Conservation (phyloP, 2,797 vertebrate genomes). For the Gymnocypris eckloni region DNA sequence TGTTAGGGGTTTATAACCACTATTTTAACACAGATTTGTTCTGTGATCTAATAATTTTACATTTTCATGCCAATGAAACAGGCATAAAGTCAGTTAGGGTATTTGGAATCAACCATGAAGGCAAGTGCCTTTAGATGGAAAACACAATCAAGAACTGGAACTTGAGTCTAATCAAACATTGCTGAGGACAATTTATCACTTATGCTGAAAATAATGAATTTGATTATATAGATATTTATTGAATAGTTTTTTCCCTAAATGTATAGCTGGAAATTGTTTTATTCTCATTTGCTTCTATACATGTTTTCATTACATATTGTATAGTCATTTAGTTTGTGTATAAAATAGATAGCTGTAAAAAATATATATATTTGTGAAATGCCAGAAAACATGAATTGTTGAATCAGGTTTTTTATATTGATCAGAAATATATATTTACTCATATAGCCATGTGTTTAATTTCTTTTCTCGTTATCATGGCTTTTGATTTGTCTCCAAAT, state of each 20-base stretch:
- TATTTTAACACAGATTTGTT: slow-evolving; percentile 25
- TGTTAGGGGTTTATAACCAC: slow-evolving; percentile 37
- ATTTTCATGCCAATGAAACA: background rate
- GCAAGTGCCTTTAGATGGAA: slow-evolving; percentile 29
- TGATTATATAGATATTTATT: slow-evolving; percentile 51
- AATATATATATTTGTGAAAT: slow-evolving; percentile 11
- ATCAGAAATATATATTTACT: background rate
- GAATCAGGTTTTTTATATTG: slow-evolving; percentile 12
- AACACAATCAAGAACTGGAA: slow-evolving; percentile 18
- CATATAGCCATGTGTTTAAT: background rate
- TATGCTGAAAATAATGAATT: slow-evolving; percentile 67
- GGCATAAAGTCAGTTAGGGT: slow-evolving; percentile 2
- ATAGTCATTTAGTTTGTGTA: slow-evolving; percentile 17
- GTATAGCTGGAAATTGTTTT: slow-evolving; percentile 59
- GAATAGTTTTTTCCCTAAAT: slow-evolving; percentile 71
- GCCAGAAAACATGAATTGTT: slow-evolving; percentile 23
- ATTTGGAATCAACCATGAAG: slow-evolving; percentile 32
- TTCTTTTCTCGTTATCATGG: background rate
- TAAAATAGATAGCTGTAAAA: slow-evolving; percentile 2
- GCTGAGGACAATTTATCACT: slow-evolving; percentile 44
- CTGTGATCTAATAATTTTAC: slow-evolving; percentile 19
- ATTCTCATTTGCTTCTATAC: slow-evolving; percentile 12
- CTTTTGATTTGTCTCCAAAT: background rate
- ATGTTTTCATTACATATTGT: slow-evolving; percentile 19
- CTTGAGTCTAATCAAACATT: slow-evolving; percentile 31